phyloP scores from a whole-genome alignment of 2,113 vertebrate species.

The Mirza zaza region DNA sequence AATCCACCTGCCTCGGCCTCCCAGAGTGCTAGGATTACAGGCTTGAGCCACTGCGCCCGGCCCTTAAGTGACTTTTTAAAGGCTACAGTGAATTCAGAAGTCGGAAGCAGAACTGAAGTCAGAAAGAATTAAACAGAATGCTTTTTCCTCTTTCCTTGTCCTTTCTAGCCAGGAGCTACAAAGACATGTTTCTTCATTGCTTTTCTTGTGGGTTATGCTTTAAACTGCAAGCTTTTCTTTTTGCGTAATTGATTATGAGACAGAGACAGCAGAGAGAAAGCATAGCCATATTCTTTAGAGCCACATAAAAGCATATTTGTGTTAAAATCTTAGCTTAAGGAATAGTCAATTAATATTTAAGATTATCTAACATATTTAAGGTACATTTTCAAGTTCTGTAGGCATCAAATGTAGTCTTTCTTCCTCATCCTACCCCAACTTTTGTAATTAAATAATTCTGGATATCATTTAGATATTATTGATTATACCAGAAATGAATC shows the following conservation, averaged over 20 bases:
- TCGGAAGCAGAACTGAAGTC: background rate
- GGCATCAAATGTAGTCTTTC: background rate
- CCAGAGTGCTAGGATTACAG: no score
- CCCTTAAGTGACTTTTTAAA: background rate
- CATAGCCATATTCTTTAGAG: background rate
- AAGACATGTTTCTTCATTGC: background rate
- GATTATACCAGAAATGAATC: background rate
- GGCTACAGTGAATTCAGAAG: background rate
- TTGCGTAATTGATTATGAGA: background rate
- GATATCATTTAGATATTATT: background rate
- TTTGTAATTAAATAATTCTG: background rate
- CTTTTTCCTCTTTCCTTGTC: background rate
- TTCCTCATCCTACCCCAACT: background rate
- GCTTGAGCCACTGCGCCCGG: no score
- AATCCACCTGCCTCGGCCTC: no score
- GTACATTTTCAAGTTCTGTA: slow-evolving; percentile 4
- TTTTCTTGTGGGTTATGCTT: background rate
- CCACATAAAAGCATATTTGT: background rate
- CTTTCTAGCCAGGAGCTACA: background rate
- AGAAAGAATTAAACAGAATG: background rate
- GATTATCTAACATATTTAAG: background rate
- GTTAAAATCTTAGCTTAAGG: background rate
- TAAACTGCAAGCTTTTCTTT: background rate
- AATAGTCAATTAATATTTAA: background rate
- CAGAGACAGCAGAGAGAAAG: background rate